Evolutionary conservation across 2,797 vertebrate species (phyloP).

Genomic region (Enteromius fasciolatus): DNA sequence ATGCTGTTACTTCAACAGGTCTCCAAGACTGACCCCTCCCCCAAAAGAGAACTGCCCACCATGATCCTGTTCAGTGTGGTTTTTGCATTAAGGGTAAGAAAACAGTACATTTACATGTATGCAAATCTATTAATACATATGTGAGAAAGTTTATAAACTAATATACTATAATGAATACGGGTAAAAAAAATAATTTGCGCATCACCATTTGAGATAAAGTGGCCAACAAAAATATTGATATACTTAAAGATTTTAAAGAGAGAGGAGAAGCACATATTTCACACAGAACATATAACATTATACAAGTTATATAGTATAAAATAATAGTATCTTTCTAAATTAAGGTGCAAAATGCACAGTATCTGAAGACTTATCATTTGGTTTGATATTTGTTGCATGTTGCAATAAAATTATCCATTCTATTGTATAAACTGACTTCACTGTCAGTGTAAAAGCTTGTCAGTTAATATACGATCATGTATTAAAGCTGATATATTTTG

Average conservation of each 20-base stretch:
- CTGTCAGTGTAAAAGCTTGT: background rate
- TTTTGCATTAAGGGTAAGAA: constrained; percentile 93
- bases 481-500: background rate
- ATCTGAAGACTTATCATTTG: background rate
- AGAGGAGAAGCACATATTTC: background rate
- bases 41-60: constrained; percentile 96
- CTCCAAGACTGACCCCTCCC: constrained; percentile 95
- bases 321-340: background rate
- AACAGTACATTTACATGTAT: background rate
- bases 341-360: background rate
- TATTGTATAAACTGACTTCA: background rate
- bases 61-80: constrained; percentile 99
- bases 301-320: background rate
- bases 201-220: no score
- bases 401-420: background rate
- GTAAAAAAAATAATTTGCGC: no score
- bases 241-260: no score
- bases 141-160: background rate
- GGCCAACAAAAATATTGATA: no score
- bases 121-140: background rate
- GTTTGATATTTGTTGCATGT: background rate
- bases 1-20: constrained; percentile 74
- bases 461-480: background rate
- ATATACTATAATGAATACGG: background rate
- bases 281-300: background rate